Evolutionary conservation across 2,888 invertebrate genomes (phyloP), one percentile per base, ranked within the genome.

Genomic region (Colostygia pectinataria): DNA sequence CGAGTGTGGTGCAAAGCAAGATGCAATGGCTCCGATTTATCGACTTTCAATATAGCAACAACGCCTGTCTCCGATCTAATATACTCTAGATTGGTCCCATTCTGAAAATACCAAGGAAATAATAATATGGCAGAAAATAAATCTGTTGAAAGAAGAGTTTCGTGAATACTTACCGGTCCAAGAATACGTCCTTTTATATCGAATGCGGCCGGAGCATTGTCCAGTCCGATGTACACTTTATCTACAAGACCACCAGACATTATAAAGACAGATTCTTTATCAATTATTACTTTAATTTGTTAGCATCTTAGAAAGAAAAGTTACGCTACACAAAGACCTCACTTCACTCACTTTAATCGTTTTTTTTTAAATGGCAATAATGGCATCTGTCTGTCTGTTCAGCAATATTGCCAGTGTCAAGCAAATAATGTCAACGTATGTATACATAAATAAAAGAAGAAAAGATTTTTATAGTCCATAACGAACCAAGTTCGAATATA

Each of bases 41-140:
- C 90, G 36, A 94, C 94, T 68, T 95, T 91, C 57, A 96, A 80
- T 7, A 94, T 93, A 25, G 95, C 94, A 58, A 93, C 93, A 2
- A 95, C 95, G 15, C 95, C 95, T 2, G 96, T 95, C 80, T 96
- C 95, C 41, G 93, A 93, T 59, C 94, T 90, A 61, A 96, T 95
- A 64, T 95, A 96, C 66, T 94, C 92, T 66, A 96, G 89, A 82
- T 95, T 94, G 15, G 94, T 93, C 41, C 93, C 93, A 67, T 92
- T 92, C 71, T 91, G 88, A 53, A 86, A 87, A 29, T 38, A 40
- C 51, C 57, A 13, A 5, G 2, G 20, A 25, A 45, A 37, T 47
- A 40, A 41, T 46, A 36, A 14, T 0, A 44, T 50, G 14, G 3
- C 33, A 40, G 18, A 20, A 61, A 48, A 14, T 8, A 49, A 53